A percentile compares a stretch with the other conserved stretches of the same genome.
phyloP scores from a whole-genome alignment of 2,888 invertebrate genomes.

The Eupithecia subfuscata region DNA sequence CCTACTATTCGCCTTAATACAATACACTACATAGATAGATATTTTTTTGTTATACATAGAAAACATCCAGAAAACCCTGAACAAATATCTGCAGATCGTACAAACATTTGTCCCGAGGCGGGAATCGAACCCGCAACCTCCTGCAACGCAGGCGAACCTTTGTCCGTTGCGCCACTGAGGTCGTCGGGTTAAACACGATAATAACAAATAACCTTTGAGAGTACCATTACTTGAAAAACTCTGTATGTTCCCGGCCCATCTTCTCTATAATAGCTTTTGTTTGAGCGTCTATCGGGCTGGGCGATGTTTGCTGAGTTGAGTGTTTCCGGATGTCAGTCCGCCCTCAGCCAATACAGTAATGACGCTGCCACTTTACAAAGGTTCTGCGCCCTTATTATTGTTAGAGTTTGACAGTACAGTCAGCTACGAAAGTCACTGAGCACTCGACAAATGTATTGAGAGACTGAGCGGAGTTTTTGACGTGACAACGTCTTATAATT shows the following conservation, averaged over 20 bases:
- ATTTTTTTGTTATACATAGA: too few species aligned
- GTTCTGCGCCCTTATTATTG: slow-evolving; percentile 57
- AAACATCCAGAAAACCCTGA: too few species aligned
- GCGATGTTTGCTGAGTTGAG: slow-evolving; percentile 59
- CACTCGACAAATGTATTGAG: neutral
- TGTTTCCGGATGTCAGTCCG: slow-evolving; percentile 60
- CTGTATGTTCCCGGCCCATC: slow-evolving; percentile 1
- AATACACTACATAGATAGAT: too few species aligned
- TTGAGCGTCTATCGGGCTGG: slow-evolving; percentile 49
- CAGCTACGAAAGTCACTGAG: neutral
- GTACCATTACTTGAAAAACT: neutral
- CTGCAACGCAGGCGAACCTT: too few species aligned
- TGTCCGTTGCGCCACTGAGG: too few species aligned
- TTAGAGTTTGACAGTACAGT: slow-evolving; percentile 31
- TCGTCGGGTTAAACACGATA: neutral
- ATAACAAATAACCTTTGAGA: neutral
- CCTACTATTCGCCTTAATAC: too few species aligned
- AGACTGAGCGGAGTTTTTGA: neutral
- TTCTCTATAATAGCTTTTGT: slow-evolving; percentile 40
- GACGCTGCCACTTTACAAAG: slow-evolving; percentile 60
- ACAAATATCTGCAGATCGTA: too few species aligned
- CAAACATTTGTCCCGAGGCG: too few species aligned
- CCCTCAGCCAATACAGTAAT: slow-evolving; percentile 70
- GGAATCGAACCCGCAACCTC: too few species aligned
- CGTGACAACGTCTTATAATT: too few species aligned